Base-by-base conservation (phyloP, 2,113 vertebrate species). In the Sorex araneus region DNA sequence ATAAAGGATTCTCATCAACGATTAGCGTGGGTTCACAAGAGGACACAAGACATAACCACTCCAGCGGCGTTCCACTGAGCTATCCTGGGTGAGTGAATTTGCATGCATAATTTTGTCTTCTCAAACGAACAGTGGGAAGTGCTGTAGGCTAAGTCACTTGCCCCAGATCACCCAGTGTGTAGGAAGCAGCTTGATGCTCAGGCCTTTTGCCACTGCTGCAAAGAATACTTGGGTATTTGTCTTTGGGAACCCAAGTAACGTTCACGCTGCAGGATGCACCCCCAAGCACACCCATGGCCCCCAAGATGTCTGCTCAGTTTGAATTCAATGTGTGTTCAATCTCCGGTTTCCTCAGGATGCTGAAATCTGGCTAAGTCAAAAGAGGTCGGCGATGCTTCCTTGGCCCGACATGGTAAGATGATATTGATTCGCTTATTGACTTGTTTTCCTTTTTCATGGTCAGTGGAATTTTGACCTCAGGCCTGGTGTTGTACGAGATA, bases 201-300 rank as follows among this genome's bases (percentile, higher is more conserved):
- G 60, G 2, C 40, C 25, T 69, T 63, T 77, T 64, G 40, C 54
- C 50, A 23, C 27, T 18, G 0, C 6, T 45, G 13, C 4, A 36
- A 94, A 40, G 50, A 54, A 40, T 40, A 40, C 40, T 40, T 40
- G 40, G 40, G 40, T 40, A 40, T 40, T 40, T 4, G 40, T 40
- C 40, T 0, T 8, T 30, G 21, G 40, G 34, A 2, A 3, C 50
- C 36, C 18, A 21, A 23, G 0, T 1, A 57, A 67, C 12, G 2
- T 78, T 89, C 25, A 8, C 12, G 15, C 47, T 32, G 40, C 10
- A 84, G 57, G 8, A 60, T 19, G 1, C 16, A 19, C 69, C 32
- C 32, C 67, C 64, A 43, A 25, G 21, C 3, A 2, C 32, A 28
- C n/a, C 15, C 8, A 5, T 21, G 30, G 70, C 11, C 36, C 19